Evolutionary conservation across 2,888 invertebrate species (phyloP).

Genomic region (Pediacus dermestoides): DNA sequence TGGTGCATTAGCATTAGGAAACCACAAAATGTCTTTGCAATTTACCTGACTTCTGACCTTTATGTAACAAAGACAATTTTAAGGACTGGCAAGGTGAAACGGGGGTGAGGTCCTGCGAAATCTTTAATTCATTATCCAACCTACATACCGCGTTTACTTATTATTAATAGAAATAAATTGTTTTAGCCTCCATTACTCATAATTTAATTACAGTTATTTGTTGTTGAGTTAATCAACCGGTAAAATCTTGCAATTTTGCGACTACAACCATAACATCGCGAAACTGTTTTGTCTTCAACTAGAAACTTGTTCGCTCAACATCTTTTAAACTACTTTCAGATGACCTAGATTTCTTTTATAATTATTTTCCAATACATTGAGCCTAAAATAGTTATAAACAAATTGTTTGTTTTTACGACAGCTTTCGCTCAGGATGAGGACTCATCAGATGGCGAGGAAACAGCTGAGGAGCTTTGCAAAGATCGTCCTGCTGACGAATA

Average conservation of each 20-base stretch:
- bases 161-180: conserved; percentile 17
- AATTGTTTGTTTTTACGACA: conserved; percentile 30
- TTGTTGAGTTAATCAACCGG: too few species aligned
- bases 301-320: conserved; percentile 35
- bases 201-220: too few species aligned
- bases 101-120: conserved; percentile 11
- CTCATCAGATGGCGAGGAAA: conserved; percentile 56
- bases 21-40: too few species aligned
- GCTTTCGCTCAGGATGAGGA: conserved; percentile 64
- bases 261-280: too few species aligned
- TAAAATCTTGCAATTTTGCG: too few species aligned
- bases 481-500: conserved; percentile 88
- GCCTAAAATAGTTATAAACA: not conserved
- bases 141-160: too few species aligned
- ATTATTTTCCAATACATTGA: conserved; percentile 8
- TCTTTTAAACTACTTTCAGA: conserved; percentile 32
- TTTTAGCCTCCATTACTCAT: conserved; percentile 17
- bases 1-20: too few species aligned
- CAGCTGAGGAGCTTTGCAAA: conserved; percentile 79
- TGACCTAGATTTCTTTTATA: conserved; percentile 34
- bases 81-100: conserved; percentile 12
- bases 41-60: conserved; percentile 4
- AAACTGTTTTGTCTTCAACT: too few species aligned
- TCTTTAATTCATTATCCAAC: not conserved
- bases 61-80: too few species aligned